phyloP scores from a whole-genome alignment of 1,140 invertebrate genomes.

The Zophobas atratus region DNA sequence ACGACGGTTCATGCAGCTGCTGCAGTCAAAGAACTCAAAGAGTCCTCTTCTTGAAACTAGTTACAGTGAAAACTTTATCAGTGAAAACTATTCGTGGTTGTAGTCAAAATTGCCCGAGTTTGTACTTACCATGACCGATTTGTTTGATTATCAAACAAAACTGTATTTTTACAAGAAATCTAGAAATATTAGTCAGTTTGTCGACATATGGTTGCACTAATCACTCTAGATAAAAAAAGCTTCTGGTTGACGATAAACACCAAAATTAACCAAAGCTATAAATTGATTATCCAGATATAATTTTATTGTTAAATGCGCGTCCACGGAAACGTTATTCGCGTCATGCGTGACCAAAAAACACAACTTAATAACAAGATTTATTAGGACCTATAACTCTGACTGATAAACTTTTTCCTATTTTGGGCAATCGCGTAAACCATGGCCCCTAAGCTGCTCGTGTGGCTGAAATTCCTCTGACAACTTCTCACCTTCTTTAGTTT shows the following conservation, averaged over 20 bases:
- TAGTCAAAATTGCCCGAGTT: no score
- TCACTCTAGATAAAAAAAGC: background rate
- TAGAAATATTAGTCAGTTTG: no score
- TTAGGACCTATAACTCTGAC: slow-evolving; percentile 67
- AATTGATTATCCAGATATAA: no score
- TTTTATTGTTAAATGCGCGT: no score
- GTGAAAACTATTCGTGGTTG: no score
- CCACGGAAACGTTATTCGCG: no score
- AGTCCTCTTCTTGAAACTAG: background rate
- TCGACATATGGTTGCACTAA: no score
- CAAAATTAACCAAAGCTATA: no score
- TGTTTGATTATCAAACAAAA: no score
- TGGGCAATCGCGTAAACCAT: slow-evolving; percentile 92
- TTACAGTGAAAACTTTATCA: no score
- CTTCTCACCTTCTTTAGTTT: slow-evolving; percentile 70
- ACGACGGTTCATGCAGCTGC: background rate
- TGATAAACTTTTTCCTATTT: slow-evolving; percentile 74
- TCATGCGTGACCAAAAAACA: no score
- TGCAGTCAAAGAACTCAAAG: slow-evolving; percentile 3
- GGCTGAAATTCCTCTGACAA: slow-evolving; percentile 78
- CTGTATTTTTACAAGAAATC: no score
- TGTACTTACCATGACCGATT: background rate
- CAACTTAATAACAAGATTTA: slow-evolving; percentile 1
- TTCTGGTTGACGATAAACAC: background rate
- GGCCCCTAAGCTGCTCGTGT: slow-evolving; percentile 85